A percentile compares a stretch with the other conserved stretches of the same genome.
phyloP scores from a whole-genome alignment of 2,888 invertebrate genomes.

The Caenorhabditis afra region DNA sequence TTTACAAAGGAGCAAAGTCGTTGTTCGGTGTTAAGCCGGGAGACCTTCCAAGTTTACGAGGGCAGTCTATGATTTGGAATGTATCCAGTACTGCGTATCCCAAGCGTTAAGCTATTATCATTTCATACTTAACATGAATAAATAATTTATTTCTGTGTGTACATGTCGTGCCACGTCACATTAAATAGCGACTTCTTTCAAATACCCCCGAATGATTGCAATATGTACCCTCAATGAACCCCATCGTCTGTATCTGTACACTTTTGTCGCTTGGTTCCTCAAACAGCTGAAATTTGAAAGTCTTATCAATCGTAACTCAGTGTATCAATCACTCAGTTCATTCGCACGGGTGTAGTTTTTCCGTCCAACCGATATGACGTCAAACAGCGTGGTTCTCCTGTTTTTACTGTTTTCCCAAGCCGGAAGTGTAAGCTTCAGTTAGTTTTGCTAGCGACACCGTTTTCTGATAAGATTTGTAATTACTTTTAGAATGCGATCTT shows the following conservation, averaged over 20 bases:
- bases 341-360: constrained; percentile 38
- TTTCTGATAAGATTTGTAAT: background rate
- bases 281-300: background rate
- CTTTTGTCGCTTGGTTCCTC: background rate
- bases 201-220: too few relatives aligned
- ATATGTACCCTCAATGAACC: too few relatives aligned
- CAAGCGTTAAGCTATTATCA: background rate
- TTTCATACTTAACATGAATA: background rate
- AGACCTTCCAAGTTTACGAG: constrained; percentile 19
- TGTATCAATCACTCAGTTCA: constrained; percentile 42
- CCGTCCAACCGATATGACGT: constrained; percentile 19
- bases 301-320: background rate
- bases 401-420: background rate
- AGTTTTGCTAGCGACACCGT: too few relatives aligned
- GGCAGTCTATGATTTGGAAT: constrained; percentile 35
- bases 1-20: constrained; percentile 14
- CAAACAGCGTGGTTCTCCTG: background rate
- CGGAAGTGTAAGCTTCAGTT: constrained; percentile 5
- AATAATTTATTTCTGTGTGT: too few relatives aligned
- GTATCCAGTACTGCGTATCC: constrained; percentile 16
- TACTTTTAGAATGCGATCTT: constrained; percentile 28
- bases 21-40: constrained; percentile 11
- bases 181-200: too few relatives aligned
- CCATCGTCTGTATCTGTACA: too few relatives aligned
- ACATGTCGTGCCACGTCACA: too few relatives aligned